These are phyloP conservation scores for Caenorhabditis sp. DNA, from an alignment of 2,888 invertebrate species.

Conservation along the genomic window DNA sequence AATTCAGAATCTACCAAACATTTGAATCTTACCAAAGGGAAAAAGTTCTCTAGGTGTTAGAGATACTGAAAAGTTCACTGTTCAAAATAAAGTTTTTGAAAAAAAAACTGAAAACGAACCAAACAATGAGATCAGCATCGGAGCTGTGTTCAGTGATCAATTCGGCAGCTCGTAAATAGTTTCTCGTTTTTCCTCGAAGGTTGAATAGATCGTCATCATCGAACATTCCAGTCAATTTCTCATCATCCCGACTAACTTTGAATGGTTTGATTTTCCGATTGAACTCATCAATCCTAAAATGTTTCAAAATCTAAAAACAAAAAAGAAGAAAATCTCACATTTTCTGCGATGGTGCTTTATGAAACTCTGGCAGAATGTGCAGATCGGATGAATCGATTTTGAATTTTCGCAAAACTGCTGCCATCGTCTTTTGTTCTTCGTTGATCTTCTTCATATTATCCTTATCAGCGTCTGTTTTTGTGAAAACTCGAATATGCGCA, in stretches of 20 bases:
- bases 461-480: conserved; percentile 22
- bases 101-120: too few species aligned
- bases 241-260: conserved; percentile 13
- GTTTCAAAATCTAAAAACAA: neutral
- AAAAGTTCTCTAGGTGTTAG: too few species aligned
- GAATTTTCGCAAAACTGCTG: conserved; percentile 30
- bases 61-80: too few species aligned
- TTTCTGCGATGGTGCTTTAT: conserved; percentile 24
- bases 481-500: conserved; percentile 38
- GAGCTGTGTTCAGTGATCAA: conserved; percentile 29
- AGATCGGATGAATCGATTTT: conserved; percentile 37
- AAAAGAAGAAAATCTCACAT: conserved; percentile 15
- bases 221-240: conserved; percentile 22
- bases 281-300: conserved; percentile 31
- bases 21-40: too few species aligned
- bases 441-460: conserved; percentile 36
- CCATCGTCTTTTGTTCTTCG: conserved; percentile 45
- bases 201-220: conserved; percentile 37
- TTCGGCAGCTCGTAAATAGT: conserved; percentile 34
- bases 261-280: conserved; percentile 22
- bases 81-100: too few species aligned
- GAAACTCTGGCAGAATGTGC: conserved; percentile 36
- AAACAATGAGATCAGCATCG: conserved; percentile 35
- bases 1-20: too few species aligned
- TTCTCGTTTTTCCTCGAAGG: conserved; percentile 35